A percentile compares a stretch with the other conserved stretches of the same genome.
Evolutionary conservation across 2,797 vertebrate genomes (phyloP).

Genomic region (Sphaeramia orbicularis): DNA sequence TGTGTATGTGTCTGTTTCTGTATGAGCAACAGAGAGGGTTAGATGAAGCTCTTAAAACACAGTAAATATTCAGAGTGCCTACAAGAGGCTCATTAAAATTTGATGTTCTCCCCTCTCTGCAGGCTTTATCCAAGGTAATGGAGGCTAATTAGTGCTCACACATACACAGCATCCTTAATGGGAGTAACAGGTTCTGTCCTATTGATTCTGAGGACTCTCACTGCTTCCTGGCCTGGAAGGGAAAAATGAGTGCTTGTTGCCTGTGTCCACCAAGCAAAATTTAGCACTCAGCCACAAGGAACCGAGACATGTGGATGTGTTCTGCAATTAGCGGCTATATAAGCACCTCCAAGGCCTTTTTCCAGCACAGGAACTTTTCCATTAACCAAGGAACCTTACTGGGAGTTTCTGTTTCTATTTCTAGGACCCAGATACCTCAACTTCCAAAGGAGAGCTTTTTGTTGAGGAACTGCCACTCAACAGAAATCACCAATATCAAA

Average conservation of each 20-base stretch:
- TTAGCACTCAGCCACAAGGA: slow-evolving; percentile 4
- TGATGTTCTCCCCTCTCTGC: slow-evolving; percentile 80
- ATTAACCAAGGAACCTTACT: too few relatives aligned
- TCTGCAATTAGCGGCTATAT: not conserved
- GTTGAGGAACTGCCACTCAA: too few relatives aligned
- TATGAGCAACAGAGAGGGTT: slow-evolving; percentile 12
- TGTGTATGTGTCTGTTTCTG: slow-evolving; percentile 33
- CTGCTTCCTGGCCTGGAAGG: slow-evolving; percentile 47
- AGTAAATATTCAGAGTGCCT: slow-evolving; percentile 70
- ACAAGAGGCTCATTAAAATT: slow-evolving; percentile 83
- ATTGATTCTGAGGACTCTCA: slow-evolving; percentile 63
- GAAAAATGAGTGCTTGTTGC: slow-evolving; percentile 21
- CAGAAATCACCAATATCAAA: too few relatives aligned
- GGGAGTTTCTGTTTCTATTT: too few relatives aligned
- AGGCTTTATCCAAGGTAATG: slow-evolving; percentile 81
- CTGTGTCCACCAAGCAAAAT: slow-evolving; percentile 33
- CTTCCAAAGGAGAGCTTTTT: too few relatives aligned
- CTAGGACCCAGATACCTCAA: too few relatives aligned
- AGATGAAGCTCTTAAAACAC: slow-evolving; percentile 64
- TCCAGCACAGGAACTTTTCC: not conserved
- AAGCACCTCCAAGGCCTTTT: not conserved
- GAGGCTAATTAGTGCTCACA: slow-evolving; percentile 82
- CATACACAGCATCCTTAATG: slow-evolving; percentile 66
- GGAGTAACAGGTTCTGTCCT: slow-evolving; percentile 60
- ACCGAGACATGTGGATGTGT: slow-evolving; percentile 18